phyloP scores from a whole-genome alignment of 2,113 vertebrate species.

The Ophthalmolycus amberensis region DNA sequence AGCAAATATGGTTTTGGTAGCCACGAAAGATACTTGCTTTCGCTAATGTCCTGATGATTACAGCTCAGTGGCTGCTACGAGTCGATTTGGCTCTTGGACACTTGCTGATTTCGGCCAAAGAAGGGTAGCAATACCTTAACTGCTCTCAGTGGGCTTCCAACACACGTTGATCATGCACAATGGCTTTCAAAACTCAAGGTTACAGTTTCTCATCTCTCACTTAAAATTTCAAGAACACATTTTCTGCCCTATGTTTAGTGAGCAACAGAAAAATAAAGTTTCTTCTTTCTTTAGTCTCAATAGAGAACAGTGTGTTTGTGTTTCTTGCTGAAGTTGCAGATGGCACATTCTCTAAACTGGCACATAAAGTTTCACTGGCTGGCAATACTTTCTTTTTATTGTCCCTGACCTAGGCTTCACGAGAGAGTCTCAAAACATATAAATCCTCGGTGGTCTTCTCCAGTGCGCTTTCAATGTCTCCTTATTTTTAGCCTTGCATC shows the following conservation, averaged over 20 bases:
- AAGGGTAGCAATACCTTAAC: background rate
- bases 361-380: constrained; percentile 35
- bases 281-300: background rate
- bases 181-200: background rate
- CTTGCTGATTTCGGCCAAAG: background rate
- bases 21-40: background rate
- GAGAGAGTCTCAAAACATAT: constrained; percentile 43
- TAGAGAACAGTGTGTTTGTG: constrained; percentile 16
- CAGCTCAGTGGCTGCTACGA: background rate
- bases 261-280: background rate
- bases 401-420: constrained; percentile 36
- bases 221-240: background rate
- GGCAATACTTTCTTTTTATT: constrained; percentile 32
- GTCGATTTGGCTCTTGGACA: background rate
- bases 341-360: constrained; percentile 22
- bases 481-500: constrained; percentile 21
- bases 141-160: background rate
- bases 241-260: background rate
- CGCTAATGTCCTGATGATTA: background rate
- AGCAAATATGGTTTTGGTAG: background rate
- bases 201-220: background rate
- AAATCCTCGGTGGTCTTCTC: constrained; percentile 26
- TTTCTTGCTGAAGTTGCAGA: constrained; percentile 12
- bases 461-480: background rate
- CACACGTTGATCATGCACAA: background rate